Conservation (phyloP, 2,113 vertebrate species). For the Peromyscus maniculatus region DNA sequence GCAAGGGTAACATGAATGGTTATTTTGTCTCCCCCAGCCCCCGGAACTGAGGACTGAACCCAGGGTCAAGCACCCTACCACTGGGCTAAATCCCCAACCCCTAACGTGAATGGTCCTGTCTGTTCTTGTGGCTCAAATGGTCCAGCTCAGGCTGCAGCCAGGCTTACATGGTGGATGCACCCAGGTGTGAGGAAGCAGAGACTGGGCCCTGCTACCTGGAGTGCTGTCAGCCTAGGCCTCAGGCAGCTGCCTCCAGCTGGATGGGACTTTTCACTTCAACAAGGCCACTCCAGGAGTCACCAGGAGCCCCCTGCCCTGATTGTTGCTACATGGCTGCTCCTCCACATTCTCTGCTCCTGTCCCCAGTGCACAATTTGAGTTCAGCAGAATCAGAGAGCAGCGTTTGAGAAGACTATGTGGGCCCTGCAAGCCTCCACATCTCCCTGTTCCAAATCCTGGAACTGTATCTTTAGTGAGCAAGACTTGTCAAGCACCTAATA, state of each 20-base stretch:
- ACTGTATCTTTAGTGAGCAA: not conserved
- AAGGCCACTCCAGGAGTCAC: conserved; percentile 64
- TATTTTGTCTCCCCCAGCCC: no score
- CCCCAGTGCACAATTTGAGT: not conserved
- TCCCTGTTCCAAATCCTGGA: not conserved
- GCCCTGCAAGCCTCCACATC: not conserved
- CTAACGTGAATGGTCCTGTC: not conserved
- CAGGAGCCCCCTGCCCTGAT: not conserved
- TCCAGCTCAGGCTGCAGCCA: conserved; percentile 80
- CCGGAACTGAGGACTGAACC: no score
- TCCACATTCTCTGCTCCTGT: conserved; percentile 1
- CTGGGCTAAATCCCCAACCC: no score
- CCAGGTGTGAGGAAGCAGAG: conserved; percentile 70
- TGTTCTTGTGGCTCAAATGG: conserved; percentile 88
- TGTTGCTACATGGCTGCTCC: conserved; percentile 10
- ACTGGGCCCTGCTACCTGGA: conserved; percentile 86
- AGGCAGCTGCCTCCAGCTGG: conserved; percentile 89
- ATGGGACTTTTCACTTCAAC: conserved; percentile 86
- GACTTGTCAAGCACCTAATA: not conserved
- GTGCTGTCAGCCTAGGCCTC: conserved; percentile 87
- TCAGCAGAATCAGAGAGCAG: not conserved
- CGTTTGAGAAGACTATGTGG: not conserved
- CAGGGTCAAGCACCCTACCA: no score
- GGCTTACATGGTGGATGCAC: conserved; percentile 83
- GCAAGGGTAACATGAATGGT: not conserved